Conservation (phyloP, 2,797 vertebrate species). For the Cryptoblepharus egeriae region DNA sequence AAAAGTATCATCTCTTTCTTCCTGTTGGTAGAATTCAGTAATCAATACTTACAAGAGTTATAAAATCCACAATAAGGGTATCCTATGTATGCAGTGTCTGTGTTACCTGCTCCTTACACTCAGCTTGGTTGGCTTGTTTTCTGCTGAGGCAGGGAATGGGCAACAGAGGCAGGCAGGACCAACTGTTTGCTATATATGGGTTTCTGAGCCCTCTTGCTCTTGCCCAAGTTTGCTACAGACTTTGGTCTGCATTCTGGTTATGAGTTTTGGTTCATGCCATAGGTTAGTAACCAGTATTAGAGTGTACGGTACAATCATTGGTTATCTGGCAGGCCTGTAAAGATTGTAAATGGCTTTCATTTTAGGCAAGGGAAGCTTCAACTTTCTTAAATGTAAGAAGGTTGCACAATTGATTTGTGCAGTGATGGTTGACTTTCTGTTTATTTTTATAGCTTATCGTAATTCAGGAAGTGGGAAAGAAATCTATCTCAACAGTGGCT, state of each 20-base stretch:
- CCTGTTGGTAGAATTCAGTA: not conserved
- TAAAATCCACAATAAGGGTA: not conserved
- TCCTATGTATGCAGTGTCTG: not conserved
- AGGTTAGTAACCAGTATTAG: not conserved
- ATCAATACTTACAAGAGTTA: not conserved
- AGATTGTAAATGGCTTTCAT: not conserved
- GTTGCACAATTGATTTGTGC: too few species aligned
- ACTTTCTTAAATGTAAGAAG: not conserved
- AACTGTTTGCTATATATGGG: too few species aligned
- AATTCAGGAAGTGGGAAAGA: constrained; percentile 82
- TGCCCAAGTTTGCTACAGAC: too few species aligned
- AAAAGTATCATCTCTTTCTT: not conserved
- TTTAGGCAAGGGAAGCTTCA: not conserved
- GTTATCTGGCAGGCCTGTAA: not conserved
- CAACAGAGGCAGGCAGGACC: not conserved
- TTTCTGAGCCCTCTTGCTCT: not conserved
- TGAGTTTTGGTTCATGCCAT: not conserved
- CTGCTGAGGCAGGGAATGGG: not conserved
- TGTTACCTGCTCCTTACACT: not conserved
- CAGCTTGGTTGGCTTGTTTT: not conserved
- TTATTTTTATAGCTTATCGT: constrained; percentile 84
- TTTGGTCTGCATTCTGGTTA: not conserved
- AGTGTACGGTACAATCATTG: not conserved
- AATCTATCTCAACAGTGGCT: constrained; percentile 94
- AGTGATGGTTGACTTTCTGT: constrained; percentile 39